Evolutionary conservation across 2,797 vertebrate genomes (phyloP).

Genomic region (Streptopelia turtur): DNA sequence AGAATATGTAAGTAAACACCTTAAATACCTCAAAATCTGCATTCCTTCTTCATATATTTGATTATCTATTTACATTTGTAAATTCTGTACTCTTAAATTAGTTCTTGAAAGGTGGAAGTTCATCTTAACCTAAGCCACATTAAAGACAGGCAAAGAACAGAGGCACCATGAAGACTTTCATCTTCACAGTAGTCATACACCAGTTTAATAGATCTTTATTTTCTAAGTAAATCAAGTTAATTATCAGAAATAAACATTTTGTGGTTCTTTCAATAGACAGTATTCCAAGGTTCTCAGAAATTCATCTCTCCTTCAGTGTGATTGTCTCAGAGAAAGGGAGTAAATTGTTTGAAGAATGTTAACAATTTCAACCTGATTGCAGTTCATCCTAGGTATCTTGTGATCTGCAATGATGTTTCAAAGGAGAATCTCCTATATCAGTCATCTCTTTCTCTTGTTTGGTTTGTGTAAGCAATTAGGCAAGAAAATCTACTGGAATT

Average conservation of each 20-base stretch:
- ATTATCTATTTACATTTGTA: not conserved
- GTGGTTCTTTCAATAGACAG: not conserved
- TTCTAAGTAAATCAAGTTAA: not conserved
- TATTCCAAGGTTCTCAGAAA: not conserved
- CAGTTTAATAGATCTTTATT: not conserved
- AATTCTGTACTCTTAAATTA: not conserved
- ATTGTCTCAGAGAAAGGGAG: not conserved
- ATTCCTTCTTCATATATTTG: not conserved
- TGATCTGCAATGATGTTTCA: not conserved
- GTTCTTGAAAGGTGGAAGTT: not conserved
- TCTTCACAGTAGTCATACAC: not conserved
- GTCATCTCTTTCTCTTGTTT: not conserved
- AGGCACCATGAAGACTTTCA: not conserved
- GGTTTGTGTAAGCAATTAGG: not conserved
- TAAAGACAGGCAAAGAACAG: not conserved
- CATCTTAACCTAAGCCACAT: not conserved
- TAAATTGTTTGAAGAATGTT: not conserved
- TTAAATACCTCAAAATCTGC: not conserved
- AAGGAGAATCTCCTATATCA: not conserved
- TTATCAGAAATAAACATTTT: not conserved
- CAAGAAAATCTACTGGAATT: not conserved
- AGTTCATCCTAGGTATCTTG: not conserved
- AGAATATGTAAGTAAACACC: not conserved
- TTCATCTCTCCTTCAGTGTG: not conserved
- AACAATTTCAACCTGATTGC: not conserved